Percentiles rank a stretch among this genome's conserved stretches.
phyloP scores from a whole-genome alignment of 2,797 vertebrate species.

The Pteropus rufus region DNA sequence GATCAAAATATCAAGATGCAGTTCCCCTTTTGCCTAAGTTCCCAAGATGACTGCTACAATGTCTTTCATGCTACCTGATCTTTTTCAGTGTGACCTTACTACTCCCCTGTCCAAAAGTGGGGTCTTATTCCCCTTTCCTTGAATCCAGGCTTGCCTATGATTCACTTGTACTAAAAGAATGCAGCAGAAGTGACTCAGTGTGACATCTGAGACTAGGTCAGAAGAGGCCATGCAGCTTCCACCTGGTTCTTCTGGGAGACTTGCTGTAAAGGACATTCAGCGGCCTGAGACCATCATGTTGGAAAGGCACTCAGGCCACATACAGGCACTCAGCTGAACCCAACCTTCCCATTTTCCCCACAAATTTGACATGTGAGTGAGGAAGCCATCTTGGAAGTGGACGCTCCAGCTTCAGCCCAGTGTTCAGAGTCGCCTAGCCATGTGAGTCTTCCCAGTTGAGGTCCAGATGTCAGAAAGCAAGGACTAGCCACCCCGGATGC shows the following conservation, averaged over 20 bases:
- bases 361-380: neutral
- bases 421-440: neutral
- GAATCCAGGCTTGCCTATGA: neutral
- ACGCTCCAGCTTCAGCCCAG: neutral
- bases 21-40: neutral
- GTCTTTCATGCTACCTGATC: neutral
- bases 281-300: neutral
- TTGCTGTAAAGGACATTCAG: neutral
- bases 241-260: neutral
- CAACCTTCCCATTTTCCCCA: neutral
- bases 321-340: neutral
- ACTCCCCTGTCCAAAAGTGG: neutral
- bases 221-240: neutral
- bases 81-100: neutral
- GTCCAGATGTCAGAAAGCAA: neutral
- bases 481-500: neutral
- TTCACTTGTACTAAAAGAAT: neutral
- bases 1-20: neutral
- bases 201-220: neutral
- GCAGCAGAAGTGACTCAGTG: neutral
- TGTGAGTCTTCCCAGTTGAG: neutral
- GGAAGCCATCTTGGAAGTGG: neutral
- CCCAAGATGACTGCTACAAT: neutral
- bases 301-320: neutral
- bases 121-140: neutral